phyloP scores from a whole-genome alignment of 2,797 vertebrate species.

The Trachurus trachurus region DNA sequence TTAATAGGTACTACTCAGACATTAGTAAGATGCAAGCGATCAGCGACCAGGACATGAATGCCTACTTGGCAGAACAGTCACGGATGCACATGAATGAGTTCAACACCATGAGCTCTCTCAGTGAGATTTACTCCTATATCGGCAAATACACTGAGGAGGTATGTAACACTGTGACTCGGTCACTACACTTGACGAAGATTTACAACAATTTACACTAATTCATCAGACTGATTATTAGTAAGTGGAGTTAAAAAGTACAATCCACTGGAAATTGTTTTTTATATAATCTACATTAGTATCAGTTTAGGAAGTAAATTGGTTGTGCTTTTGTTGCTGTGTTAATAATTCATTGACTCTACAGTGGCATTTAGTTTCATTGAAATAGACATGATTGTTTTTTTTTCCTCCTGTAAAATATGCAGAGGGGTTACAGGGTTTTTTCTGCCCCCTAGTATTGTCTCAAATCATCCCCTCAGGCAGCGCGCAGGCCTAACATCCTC shows the following conservation, averaged over 20 bases:
- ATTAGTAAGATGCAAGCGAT: conserved; percentile 97
- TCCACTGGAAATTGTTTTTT: background rate
- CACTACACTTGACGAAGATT: background rate
- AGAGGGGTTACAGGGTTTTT: background rate
- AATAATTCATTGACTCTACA: background rate
- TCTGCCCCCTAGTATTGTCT: background rate
- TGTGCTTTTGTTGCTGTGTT: background rate
- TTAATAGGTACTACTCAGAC: conserved; percentile 95
- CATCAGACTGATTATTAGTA: background rate
- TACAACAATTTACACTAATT: background rate
- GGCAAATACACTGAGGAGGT: conserved; percentile 99
- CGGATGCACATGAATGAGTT: conserved; percentile 99
- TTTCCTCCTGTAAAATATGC: background rate
- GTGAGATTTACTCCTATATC: conserved; percentile 98
- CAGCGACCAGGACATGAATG: conserved; percentile 99
- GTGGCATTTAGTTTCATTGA: background rate
- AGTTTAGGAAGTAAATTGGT: background rate
- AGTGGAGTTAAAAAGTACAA: conserved; percentile 4
- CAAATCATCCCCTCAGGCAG: background rate
- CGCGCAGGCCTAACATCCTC: background rate
- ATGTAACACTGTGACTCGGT: conserved; percentile 46
- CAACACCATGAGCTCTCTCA: conserved; percentile 97
- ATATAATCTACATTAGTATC: background rate
- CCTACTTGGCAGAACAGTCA: conserved; percentile 98
- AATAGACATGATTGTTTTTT: background rate